Conservation (phyloP, 1,140 invertebrate species). For the Papilio dardanus region DNA sequence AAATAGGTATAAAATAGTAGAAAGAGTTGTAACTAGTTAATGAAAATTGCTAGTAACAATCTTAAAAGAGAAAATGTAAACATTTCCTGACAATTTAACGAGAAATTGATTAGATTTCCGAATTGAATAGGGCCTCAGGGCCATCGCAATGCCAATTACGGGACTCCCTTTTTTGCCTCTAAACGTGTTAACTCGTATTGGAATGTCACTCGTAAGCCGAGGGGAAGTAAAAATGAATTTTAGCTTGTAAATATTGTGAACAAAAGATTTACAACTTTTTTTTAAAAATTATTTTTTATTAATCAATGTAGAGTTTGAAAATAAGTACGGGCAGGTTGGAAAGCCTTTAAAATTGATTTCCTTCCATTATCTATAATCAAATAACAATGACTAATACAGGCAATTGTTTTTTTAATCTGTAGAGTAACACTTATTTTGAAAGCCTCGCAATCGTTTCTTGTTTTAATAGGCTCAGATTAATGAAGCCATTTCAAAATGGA, state of each 20-base stretch:
- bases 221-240: conserved; percentile 28
- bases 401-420: conserved; percentile 14
- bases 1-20: background rate
- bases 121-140: conserved; percentile 33
- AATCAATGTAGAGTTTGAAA: too few relatives aligned
- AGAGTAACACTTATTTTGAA: background rate
- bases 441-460: background rate
- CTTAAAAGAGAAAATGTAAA: conserved; percentile 29
- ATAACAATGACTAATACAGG: background rate
- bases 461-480: conserved; percentile 20
- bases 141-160: conserved; percentile 35
- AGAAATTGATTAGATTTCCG: conserved; percentile 36
- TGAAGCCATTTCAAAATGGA: background rate
- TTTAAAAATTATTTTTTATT: background rate
- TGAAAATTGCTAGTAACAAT: conserved; percentile 25
- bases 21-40: background rate
- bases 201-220: conserved; percentile 23
- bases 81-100: conserved; percentile 37
- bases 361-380: too few relatives aligned
- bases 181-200: conserved; percentile 34
- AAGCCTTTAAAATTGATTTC: too few relatives aligned
- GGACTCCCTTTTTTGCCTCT: conserved; percentile 35
- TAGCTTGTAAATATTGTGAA: background rate
- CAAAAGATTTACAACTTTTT: conserved; percentile 3
- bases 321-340: too few relatives aligned